A percentile compares a stretch with the other conserved stretches of the same genome.
These are phyloP conservation scores for Trichosurus vulpecula DNA, from an alignment of 2,797 vertebrate species.

Conservation along the genomic window DNA sequence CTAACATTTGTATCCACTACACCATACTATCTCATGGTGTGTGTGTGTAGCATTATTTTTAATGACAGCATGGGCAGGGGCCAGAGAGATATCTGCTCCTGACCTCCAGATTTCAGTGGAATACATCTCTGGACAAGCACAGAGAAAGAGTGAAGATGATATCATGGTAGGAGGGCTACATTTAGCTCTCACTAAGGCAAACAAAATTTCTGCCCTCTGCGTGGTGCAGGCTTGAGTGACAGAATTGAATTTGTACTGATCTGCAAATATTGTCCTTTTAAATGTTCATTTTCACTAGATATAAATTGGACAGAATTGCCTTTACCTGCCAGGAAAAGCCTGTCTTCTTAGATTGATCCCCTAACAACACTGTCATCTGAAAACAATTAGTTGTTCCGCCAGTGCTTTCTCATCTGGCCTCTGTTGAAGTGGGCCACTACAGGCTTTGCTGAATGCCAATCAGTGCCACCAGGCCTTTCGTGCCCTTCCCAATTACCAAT, in stretches of 20 bases:
- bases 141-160: background rate
- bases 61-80: background rate
- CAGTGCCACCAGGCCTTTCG: background rate
- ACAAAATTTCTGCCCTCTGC: conserved; percentile 18
- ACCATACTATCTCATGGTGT: background rate
- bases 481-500: background rate
- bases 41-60: background rate
- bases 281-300: conserved; percentile 60
- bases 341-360: conserved; percentile 45
- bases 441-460: background rate
- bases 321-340: conserved; percentile 51
- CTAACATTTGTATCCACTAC: background rate
- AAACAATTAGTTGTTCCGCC: conserved; percentile 56
- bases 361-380: conserved; percentile 24
- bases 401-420: conserved; percentile 6
- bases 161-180: background rate
- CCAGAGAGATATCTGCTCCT: background rate
- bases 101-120: background rate
- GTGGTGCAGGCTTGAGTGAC: conserved; percentile 18
- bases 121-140: background rate
- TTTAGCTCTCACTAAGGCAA: background rate
- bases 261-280: conserved; percentile 71
- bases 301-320: conserved; percentile 71
- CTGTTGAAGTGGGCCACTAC: background rate
- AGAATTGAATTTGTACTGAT: conserved; percentile 65